Evolutionary conservation across 2,113 vertebrate genomes (phyloP).

Genomic region (Bos javanicus): DNA sequence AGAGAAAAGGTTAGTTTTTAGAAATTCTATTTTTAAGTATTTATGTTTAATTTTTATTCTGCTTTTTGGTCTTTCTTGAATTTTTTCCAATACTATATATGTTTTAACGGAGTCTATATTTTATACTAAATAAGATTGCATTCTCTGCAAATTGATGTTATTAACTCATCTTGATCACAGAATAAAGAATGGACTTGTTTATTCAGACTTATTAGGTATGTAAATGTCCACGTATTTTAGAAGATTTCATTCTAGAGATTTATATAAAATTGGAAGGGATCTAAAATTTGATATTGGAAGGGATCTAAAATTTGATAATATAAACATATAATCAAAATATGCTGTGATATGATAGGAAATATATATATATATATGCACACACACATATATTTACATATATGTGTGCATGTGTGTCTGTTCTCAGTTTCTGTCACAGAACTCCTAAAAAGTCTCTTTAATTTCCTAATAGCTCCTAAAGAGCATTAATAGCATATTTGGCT

Average conservation of each 20-base stretch:
- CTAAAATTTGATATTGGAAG: not conserved
- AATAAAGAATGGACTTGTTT: not conserved
- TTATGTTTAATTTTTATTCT: not conserved
- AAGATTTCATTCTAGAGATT: not conserved
- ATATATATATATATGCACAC: fast-evolving
- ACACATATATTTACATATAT: not conserved
- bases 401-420: not conserved
- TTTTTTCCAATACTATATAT: not conserved
- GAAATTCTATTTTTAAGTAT: not conserved
- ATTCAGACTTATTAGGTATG: not conserved
- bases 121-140: not conserved
- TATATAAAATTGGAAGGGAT: not conserved
- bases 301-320: not conserved
- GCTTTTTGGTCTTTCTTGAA: not conserved
- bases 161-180: not conserved
- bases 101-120: not conserved
- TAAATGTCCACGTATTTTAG: not conserved
- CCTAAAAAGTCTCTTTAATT: not conserved
- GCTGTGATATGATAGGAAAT: not conserved
- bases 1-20: not conserved
- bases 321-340: not conserved
- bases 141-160: not conserved
- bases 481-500: not conserved
- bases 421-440: not conserved
- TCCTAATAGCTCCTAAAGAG: not conserved